Base-by-base conservation (phyloP, 2,888 invertebrate species). In the Mallateleia sp. region DNA sequence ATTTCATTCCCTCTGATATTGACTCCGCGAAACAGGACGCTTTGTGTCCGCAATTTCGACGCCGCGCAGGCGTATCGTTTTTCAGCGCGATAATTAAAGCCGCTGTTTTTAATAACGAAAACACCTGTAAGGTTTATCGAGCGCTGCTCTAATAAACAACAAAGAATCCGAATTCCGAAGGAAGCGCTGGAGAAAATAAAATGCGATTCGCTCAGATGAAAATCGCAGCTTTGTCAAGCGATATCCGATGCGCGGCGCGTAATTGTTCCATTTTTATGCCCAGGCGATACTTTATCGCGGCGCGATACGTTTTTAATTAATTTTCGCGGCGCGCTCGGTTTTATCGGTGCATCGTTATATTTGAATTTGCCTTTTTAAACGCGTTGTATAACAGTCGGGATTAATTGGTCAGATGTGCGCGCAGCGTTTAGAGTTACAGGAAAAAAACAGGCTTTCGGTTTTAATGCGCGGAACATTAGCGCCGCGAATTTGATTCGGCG, bases 61-160 rank as follows among this genome's bases (percentile, higher is more conserved):
- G n/a, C n/a, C n/a, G n/a, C 54, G 32, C 25, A 45, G 56, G 20
- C 20, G 42, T 58, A 74, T 50, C 74, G 18, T 54, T 50, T 72
- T 72, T 66, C 22, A 32, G 50, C 72, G 8, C 25, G 34, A 72
- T 81, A 81, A 81, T 72, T 79, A 72, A 72, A 72, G 42, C 64
- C 11, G 18, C 15, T 45, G 28, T 34, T 81, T 72, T 71, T 64
- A 71, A 54, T 67, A 69, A 71, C 62, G 38, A 62, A 72, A 62
- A 47, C 62, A 52, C 15, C 50, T 32, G 60, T 47, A 56, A 66
- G 56, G 47, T 24, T 62, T 42, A 42, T 64, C 32, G 54, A 64
- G 18, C 15, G 25, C 22, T 24, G 24, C n/a, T 4, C 14, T 20
- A 18, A 75, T 20, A 42, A n/a, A n/a, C n/a, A 62, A 62, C 45